Conservation (phyloP, 2,113 vertebrate genomes). For the Stegostoma tigrinum region DNA sequence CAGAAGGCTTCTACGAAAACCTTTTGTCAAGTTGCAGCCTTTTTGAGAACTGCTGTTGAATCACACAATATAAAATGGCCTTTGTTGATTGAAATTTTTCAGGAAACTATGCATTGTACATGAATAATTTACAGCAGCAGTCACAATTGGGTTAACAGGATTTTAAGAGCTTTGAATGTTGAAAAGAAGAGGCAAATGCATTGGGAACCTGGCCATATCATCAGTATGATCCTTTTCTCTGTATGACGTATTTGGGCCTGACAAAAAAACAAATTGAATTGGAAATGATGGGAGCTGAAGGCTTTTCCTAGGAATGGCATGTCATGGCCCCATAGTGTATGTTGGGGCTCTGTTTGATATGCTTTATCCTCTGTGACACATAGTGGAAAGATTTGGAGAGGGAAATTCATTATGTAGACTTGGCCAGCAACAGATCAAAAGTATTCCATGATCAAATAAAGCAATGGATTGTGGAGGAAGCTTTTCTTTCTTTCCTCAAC, state of each 20-base stretch:
- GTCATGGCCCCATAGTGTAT: slow-evolving; percentile 60
- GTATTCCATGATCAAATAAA: slow-evolving; percentile 68
- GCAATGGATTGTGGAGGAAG: slow-evolving; percentile 62
- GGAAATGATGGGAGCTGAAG: slow-evolving; percentile 68
- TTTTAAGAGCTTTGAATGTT: slow-evolving; percentile 53
- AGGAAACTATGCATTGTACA: slow-evolving; percentile 62
- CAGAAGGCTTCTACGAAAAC: slow-evolving; percentile 51
- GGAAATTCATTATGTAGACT: slow-evolving; percentile 65
- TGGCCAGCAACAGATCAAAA: slow-evolving; percentile 73
- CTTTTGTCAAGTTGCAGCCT: slow-evolving; percentile 44
- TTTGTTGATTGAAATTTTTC: slow-evolving; percentile 75
- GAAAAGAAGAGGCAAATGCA: slow-evolving; percentile 62
- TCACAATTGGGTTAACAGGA: slow-evolving; percentile 60
- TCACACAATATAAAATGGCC: slow-evolving; percentile 55
- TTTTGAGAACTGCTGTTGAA: slow-evolving; percentile 54
- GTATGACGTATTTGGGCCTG: slow-evolving; percentile 54
- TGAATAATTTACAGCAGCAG: slow-evolving; percentile 68
- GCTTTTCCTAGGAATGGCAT: slow-evolving; percentile 56
- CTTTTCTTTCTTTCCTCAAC: slow-evolving; percentile 64
- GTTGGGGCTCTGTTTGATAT: slow-evolving; percentile 66
- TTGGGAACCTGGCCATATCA: slow-evolving; percentile 60
- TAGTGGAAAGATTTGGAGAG: slow-evolving; percentile 60
- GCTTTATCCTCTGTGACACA: slow-evolving; percentile 76
- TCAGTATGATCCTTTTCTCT: slow-evolving; percentile 70
- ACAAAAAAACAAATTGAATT: slow-evolving; percentile 72